Base-by-base conservation (phyloP, 2,797 vertebrate species). In the Scomberomorus guttatus region DNA sequence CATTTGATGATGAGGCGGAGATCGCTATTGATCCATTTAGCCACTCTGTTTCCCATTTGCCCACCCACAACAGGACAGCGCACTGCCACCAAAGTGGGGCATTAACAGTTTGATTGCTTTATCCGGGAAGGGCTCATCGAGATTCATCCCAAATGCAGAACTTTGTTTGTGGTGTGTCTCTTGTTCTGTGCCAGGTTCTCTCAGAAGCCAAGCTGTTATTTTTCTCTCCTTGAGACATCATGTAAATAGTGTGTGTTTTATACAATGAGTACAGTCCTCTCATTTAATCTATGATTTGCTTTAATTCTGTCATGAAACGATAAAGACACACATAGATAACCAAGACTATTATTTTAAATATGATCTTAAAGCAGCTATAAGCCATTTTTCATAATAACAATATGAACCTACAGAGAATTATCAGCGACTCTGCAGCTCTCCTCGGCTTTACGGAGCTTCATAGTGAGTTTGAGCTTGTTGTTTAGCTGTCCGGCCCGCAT, bases 21-120 rank as follows among this genome's bases (percentile, higher is more conserved):
- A 75, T 85, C n/a, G 9, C 59, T 65, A 91, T 90, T 82, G 90
- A 90, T 91, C 85, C 77, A 69, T 56, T 76, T 20, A 82, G 84
- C 20, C 76, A 56, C 65, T 64, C 61, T 22, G 61, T 75, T 83
- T 87, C 79, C 62, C 60, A 56, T 77, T 72, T 46, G 39, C 61
- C 51, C 37, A 13, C 68, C 73, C 70, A 60, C 86, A 65, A 61
- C 75, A 25, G 60, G 62, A 82, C 77, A 69, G 63, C 51, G 59
- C 55, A 13, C 56, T 57, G 59, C 73, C 68, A 48, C 58, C 17
- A 11, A 72, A 80, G 76, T 74, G 81, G 15, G 42, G 27, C 72
- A 51, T 86, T 89, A 62, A 25, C 66, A 27, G 74, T 73, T 32
- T 81, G 82, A 92, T 87, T 85, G 83, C 73, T 72, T 80, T 70